Percentiles rank a stretch among this genome's conserved stretches.
These are phyloP conservation scores for Alsophila aescularia DNA, from an alignment of 2,888 invertebrate species.

Conservation along the genomic window DNA sequence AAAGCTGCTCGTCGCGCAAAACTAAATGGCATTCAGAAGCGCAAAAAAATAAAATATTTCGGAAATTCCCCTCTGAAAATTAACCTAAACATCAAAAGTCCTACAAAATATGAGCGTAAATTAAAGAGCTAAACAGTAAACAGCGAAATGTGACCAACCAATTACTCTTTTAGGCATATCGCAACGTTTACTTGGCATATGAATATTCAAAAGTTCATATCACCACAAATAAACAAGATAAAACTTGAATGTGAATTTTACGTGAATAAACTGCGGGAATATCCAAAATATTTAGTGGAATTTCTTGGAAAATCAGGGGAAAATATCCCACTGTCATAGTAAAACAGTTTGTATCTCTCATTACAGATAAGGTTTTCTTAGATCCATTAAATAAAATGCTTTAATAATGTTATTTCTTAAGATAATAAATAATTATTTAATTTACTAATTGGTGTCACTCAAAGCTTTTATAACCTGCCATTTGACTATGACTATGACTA, in stretches of 20 bases:
- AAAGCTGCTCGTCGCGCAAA: constrained; percentile 3
- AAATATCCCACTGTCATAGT: no score
- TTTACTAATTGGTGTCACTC: no score
- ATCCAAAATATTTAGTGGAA: constrained; percentile 22
- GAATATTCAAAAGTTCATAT: constrained; percentile 47
- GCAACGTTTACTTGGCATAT: constrained; percentile 42
- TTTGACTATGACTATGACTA: no score
- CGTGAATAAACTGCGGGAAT: constrained; percentile 17
- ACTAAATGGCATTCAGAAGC: constrained; percentile 14
- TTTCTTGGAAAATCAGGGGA: constrained; percentile 14
- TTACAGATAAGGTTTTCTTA: neutral
- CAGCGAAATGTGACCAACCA: constrained; percentile 49
- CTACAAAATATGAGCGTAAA: constrained; percentile 47
- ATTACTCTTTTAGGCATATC: constrained; percentile 40
- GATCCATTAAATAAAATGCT: no score
- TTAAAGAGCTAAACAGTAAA: constrained; percentile 52
- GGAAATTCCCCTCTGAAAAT: constrained; percentile 37
- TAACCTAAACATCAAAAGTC: constrained; percentile 46
- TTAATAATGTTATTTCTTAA: no score
- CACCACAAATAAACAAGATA: constrained; percentile 45
- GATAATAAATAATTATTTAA: no score
- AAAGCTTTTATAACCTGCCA: no score
- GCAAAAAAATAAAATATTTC: constrained; percentile 13
- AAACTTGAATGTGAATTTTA: constrained; percentile 25
- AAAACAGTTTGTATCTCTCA: no score